A percentile compares a stretch with the other conserved stretches of the same genome.
Evolutionary conservation across 2,888 invertebrate genomes (phyloP).

Genomic region (Nematopogon swammerdamellus): DNA sequence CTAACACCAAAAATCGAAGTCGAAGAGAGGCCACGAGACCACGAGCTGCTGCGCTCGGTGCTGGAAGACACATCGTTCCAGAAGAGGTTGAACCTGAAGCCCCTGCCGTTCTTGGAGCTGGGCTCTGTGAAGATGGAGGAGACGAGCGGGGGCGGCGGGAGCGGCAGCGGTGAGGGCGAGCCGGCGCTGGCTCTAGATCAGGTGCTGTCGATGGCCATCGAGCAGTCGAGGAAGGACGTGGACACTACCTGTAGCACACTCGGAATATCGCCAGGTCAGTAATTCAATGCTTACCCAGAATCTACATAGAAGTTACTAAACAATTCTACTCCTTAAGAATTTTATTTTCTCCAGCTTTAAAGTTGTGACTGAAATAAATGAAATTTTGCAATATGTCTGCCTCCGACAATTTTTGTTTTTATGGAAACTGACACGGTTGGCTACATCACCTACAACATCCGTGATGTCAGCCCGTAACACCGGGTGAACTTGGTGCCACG

Average conservation of each 20-base stretch:
- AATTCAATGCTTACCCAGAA: constrained; percentile 3
- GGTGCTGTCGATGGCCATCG: constrained; percentile 79
- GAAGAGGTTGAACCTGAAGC: constrained; percentile 76
- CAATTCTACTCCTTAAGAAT: no score
- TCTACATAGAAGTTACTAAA: no score
- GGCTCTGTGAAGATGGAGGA: constrained; percentile 65
- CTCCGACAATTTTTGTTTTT: no score
- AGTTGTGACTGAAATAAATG: constrained; percentile 4
- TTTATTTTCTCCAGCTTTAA: neutral
- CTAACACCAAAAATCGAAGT: constrained; percentile 56
- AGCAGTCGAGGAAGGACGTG: constrained; percentile 82
- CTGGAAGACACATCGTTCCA: constrained; percentile 83
- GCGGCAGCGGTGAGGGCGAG: constrained; percentile 40
- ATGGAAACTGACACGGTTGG: no score
- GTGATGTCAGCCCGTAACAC: no score
- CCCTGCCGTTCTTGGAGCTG: constrained; percentile 67
- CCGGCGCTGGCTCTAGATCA: constrained; percentile 72
- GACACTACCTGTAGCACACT: constrained; percentile 80
- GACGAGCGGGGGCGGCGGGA: constrained; percentile 51
- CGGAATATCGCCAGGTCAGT: constrained; percentile 85
- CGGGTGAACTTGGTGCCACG: no score
- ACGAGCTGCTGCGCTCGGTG: constrained; percentile 76
- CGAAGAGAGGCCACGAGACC: constrained; percentile 57
- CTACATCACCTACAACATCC: no score
- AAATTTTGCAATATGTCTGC: no score